phyloP scores from a whole-genome alignment of 2,113 vertebrate genomes.

The Xiphophorus maculatus region DNA sequence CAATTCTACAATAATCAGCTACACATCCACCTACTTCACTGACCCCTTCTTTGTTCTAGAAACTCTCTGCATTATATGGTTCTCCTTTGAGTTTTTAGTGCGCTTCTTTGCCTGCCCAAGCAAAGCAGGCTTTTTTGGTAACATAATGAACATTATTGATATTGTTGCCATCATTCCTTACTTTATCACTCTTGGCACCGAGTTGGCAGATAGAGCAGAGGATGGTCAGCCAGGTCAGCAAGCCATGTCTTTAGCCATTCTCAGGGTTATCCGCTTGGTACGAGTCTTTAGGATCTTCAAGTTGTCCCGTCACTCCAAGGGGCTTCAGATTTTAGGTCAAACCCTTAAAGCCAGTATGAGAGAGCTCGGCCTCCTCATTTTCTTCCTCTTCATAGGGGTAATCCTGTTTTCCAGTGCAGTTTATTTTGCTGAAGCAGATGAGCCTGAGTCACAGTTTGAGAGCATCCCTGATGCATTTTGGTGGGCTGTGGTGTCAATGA shows the following conservation, averaged over 20 bases:
- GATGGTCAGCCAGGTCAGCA: conserved; percentile 96
- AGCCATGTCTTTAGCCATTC: conserved; percentile 98
- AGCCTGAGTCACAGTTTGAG: conserved; percentile 93
- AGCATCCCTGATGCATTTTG: conserved; percentile 99
- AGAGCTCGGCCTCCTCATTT: conserved; percentile 94
- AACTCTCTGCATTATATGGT: conserved; percentile 99
- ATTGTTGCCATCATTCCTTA: conserved; percentile 98
- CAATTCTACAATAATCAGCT: conserved; percentile 88
- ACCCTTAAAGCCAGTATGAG: conserved; percentile 97
- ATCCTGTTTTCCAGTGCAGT: conserved; percentile 99
- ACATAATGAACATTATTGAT: conserved; percentile 99
- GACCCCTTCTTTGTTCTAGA: conserved; percentile 98
- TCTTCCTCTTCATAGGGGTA: conserved; percentile 98
- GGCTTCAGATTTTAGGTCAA: conserved; percentile 96
- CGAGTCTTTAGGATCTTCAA: conserved; percentile 98
- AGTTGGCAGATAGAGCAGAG: conserved; percentile 93
- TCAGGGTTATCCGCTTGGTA: conserved; percentile 95
- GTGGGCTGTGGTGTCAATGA: conserved; percentile 99
- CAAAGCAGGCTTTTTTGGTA: conserved; percentile 97
- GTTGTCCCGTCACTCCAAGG: conserved; percentile 96
- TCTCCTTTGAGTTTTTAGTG: conserved; percentile 98
- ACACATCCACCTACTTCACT: conserved; percentile 91
- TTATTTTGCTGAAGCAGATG: conserved; percentile 97
- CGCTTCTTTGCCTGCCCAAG: conserved; percentile 97
- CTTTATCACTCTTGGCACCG: conserved; percentile 96